Evolutionary conservation across 2,113 vertebrate genomes (phyloP).

Genomic region (Scopus umbretta): DNA sequence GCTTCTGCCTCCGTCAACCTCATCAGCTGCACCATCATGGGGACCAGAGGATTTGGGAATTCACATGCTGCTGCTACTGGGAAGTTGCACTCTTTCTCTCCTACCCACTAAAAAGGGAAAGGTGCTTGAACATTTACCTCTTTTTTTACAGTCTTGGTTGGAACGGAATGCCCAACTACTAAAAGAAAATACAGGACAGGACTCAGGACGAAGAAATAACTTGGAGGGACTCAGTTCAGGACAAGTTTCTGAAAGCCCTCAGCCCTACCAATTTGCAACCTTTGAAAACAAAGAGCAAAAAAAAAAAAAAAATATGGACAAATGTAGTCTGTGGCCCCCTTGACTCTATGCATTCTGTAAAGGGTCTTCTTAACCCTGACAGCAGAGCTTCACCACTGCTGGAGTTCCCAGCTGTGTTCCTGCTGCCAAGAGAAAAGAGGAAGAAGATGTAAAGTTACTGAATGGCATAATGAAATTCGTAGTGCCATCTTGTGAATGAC

Average conservation of each 20-base stretch:
- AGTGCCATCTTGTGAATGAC: not conserved
- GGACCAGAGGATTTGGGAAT: not conserved
- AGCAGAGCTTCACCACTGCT: not conserved
- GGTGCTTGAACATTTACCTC: not conserved
- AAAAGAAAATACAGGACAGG: not conserved
- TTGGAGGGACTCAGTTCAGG: not conserved
- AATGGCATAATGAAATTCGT: not conserved
- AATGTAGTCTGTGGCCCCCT: not conserved
- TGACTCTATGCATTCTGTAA: not conserved
- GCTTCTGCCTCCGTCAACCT: not conserved
- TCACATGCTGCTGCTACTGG: rapidly evolving
- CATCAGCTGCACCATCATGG: not conserved
- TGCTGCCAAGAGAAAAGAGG: not conserved
- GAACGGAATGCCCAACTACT: not conserved
- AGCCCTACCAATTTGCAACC: not conserved
- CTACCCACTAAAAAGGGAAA: not conserved
- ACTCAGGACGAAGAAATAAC: not conserved
- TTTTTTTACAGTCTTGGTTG: not conserved
- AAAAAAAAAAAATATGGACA: not conserved
- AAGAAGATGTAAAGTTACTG: not conserved
- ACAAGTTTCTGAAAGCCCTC: not conserved
- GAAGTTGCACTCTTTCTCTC: not conserved
- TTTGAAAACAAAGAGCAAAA: not conserved
- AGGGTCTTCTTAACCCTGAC: not conserved
- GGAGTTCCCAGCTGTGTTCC: not conserved